Conservation (phyloP, 2,797 vertebrate genomes). For the Siniperca scherzeri region DNA sequence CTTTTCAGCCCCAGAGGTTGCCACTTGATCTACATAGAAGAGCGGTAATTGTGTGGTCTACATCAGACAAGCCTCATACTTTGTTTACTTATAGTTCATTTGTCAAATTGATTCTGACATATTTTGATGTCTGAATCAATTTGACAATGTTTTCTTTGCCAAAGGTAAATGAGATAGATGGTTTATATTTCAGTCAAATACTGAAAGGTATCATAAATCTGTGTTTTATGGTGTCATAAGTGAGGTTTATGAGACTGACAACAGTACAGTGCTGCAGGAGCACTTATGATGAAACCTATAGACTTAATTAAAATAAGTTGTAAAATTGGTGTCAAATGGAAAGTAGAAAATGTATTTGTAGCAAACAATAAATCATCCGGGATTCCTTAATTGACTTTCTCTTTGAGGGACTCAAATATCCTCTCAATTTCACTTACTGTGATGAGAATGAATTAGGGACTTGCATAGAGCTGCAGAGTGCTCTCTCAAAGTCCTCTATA, state of each 20-base stretch:
- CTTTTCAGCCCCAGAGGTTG: too few species aligned
- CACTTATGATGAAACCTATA: slow-evolving; percentile 28
- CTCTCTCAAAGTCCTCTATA: slow-evolving; percentile 36
- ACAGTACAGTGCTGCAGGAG: slow-evolving; percentile 8
- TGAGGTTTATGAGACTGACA: slow-evolving; percentile 19
- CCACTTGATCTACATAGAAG: not conserved
- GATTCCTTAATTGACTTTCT: slow-evolving; percentile 64
- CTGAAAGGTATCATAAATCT: slow-evolving; percentile 46
- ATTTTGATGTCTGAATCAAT: slow-evolving; percentile 22
- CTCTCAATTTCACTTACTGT: slow-evolving; percentile 70
- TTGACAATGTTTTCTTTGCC: slow-evolving; percentile 22
- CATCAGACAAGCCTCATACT: not conserved
- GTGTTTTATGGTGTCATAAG: slow-evolving; percentile 49
- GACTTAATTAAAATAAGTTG: slow-evolving; percentile 66
- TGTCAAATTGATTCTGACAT: slow-evolving; percentile 13
- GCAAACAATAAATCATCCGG: slow-evolving; percentile 69
- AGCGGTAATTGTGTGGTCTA: not conserved
- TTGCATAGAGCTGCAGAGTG: slow-evolving; percentile 41
- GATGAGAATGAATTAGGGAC: slow-evolving; percentile 71
- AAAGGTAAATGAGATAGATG: slow-evolving; percentile 32
- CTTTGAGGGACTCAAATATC: slow-evolving; percentile 59
- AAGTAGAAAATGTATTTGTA: slow-evolving; percentile 57
- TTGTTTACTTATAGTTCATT: slow-evolving; percentile 31
- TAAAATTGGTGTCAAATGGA: slow-evolving; percentile 67
- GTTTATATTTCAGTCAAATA: slow-evolving; percentile 36